Conservation (phyloP, 2,113 vertebrate genomes). For the Daubentonia madagascariensis region DNA sequence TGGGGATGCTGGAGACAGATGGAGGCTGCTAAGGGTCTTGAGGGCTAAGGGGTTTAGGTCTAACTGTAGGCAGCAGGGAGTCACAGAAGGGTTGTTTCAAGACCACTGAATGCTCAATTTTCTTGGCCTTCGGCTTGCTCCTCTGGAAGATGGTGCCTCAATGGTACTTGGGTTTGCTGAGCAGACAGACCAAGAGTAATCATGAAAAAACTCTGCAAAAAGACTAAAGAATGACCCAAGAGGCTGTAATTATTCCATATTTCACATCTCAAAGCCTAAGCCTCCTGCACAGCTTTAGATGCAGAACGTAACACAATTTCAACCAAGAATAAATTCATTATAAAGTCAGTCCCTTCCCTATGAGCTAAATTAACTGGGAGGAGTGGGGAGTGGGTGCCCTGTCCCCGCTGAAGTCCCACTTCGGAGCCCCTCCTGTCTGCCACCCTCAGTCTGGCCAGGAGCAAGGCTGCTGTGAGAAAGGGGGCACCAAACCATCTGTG, state of each 20-base stretch:
- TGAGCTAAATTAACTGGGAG: not conserved
- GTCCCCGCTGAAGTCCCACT: fast-evolving
- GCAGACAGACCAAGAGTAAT: not conserved
- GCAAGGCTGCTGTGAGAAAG: not conserved
- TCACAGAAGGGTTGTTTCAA: fast-evolving
- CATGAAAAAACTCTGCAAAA: not conserved
- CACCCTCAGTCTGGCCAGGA: not conserved
- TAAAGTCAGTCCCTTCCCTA: no score
- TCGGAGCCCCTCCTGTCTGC: fast-evolving
- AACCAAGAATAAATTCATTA: not conserved
- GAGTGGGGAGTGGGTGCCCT: not conserved
- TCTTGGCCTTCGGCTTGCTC: not conserved
- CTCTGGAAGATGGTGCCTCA: not conserved
- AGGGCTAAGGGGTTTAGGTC: not conserved
- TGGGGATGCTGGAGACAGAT: no score
- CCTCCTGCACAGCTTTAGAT: no score
- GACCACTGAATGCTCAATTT: fast-evolving
- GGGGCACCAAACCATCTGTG: no score
- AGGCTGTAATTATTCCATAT: fast-evolving
- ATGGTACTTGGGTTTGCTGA: not conserved
- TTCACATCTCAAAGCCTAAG: not conserved
- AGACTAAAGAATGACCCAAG: fast-evolving
- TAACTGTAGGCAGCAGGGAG: fast-evolving
- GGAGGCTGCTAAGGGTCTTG: fast-evolving
- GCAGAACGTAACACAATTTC: no score